Evolutionary conservation across 2,888 invertebrate species (phyloP).

Genomic region (Caenorhabditis doughertyi): DNA sequence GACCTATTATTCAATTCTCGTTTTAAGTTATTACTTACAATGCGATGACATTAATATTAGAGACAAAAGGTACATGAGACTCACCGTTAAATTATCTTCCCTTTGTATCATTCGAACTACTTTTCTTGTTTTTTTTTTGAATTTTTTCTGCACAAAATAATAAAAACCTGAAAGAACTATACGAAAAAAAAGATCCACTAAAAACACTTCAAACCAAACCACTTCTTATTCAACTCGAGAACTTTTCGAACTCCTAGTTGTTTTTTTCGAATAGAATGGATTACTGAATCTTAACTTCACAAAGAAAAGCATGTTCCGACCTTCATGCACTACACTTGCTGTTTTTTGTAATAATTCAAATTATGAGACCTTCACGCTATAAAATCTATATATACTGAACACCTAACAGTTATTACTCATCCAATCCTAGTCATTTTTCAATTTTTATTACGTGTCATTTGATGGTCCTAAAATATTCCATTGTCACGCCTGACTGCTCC

Average conservation of each 20-base stretch:
- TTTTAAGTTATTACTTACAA: too few species aligned
- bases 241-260: conserved; percentile 2
- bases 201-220: conserved; percentile 18
- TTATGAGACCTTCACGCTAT: neutral
- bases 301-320: too few species aligned
- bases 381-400: neutral
- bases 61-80: too few species aligned
- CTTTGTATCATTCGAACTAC: too few species aligned
- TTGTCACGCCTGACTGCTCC: conserved; percentile 24
- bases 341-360: too few species aligned
- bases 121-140: too few species aligned
- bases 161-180: neutral
- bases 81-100: too few species aligned
- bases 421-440: conserved; percentile 1
- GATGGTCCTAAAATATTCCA: conserved; percentile 10
- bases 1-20: too few species aligned
- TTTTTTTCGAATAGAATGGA: neutral
- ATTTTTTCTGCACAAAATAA: too few species aligned
- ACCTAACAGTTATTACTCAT: too few species aligned
- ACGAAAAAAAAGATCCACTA: neutral
- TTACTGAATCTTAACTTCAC: neutral
- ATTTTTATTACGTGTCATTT: conserved; percentile 24
- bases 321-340: too few species aligned
- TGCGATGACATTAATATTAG: too few species aligned
- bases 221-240: neutral